Conservation (phyloP, 1,140 invertebrate genomes). For the Wiebesia pumilae region DNA sequence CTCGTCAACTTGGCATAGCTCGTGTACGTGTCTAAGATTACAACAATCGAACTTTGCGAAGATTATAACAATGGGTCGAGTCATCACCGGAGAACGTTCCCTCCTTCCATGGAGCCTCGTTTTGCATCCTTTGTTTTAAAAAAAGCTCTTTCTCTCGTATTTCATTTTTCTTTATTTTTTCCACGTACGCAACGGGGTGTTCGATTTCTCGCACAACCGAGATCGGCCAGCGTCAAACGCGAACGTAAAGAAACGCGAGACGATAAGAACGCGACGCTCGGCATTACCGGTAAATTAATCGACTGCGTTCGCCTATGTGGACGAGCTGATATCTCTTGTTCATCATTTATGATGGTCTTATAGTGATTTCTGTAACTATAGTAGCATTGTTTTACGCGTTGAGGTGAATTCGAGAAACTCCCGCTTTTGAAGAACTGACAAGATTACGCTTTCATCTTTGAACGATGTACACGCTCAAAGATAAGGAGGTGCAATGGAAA, state of each 20-base stretch:
- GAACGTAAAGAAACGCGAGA: constrained; percentile 28
- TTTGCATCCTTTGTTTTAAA: constrained; percentile 48
- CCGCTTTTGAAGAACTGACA: not conserved
- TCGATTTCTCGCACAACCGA: not conserved
- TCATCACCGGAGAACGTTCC: constrained; percentile 24
- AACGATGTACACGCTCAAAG: too few relatives aligned
- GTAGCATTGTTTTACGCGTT: not conserved
- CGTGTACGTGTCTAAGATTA: constrained; percentile 26
- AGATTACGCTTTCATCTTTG: too few relatives aligned
- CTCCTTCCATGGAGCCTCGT: not conserved
- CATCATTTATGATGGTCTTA: not conserved
- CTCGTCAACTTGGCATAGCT: not conserved
- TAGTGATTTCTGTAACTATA: not conserved
- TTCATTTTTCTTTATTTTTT: constrained; percentile 17
- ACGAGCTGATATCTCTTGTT: not conserved
- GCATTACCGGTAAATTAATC: constrained; percentile 20
- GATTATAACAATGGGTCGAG: constrained; percentile 15
- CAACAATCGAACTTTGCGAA: constrained; percentile 30
- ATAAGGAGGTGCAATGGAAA: too few relatives aligned
- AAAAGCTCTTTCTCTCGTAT: not conserved
- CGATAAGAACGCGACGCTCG: constrained; percentile 7
- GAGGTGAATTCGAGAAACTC: too few relatives aligned
- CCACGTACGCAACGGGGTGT: not conserved
- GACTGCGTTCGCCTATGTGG: not conserved
- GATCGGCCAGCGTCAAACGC: not conserved